phyloP scores from a whole-genome alignment of 2,797 vertebrate species.

The Aphelocoma californica region DNA sequence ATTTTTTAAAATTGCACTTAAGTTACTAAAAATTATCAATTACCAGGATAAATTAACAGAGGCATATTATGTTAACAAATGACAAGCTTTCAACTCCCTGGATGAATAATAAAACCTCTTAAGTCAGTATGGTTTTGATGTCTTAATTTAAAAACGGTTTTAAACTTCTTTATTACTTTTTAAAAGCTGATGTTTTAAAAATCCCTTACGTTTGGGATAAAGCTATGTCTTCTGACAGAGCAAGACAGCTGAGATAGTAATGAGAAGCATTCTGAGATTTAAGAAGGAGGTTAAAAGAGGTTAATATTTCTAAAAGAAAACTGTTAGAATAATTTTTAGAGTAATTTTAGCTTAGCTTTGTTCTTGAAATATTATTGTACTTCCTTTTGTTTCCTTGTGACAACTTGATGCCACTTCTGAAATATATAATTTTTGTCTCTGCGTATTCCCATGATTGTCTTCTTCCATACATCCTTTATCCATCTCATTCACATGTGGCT shows the following conservation, averaged over 20 bases:
- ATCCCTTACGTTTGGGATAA: background rate
- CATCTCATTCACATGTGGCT: background rate
- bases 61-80: background rate
- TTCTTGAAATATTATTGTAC: background rate
- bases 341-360: background rate
- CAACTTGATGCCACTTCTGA: background rate
- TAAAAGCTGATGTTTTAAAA: background rate
- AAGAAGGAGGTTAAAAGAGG: background rate
- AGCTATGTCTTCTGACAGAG: background rate
- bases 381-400: background rate
- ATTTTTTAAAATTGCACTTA: background rate
- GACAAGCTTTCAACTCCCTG: background rate
- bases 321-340: background rate
- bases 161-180: background rate
- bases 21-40: background rate
- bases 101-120: background rate
- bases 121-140: background rate
- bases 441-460: background rate
- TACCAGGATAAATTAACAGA: background rate
- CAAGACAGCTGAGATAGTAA: background rate
- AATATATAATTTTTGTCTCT: background rate
- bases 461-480: background rate
- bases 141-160: background rate
- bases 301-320: background rate
- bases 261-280: background rate